These are phyloP conservation scores for Silurus asotus DNA, from an alignment of 2,113 vertebrate species.

Conservation along the genomic window DNA sequence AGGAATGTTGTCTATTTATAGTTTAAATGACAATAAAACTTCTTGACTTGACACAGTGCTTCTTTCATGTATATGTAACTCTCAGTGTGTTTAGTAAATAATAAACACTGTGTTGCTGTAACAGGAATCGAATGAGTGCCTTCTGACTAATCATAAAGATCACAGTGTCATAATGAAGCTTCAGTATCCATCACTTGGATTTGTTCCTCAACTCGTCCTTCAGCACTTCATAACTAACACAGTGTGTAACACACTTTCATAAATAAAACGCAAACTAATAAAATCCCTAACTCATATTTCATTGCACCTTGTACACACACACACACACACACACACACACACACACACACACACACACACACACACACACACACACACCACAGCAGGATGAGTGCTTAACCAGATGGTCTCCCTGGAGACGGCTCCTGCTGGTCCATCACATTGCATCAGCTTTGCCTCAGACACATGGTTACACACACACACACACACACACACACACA, in stretches of 20 bases:
- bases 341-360: neutral
- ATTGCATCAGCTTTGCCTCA: constrained; percentile 35
- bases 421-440: constrained; percentile 37
- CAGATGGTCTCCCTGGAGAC: constrained; percentile 49
- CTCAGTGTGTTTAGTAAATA: neutral
- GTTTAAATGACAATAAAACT: no score
- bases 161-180: neutral
- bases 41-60: no score
- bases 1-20: no score
- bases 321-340: constrained; percentile 2
- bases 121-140: neutral
- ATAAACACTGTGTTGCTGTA: neutral
- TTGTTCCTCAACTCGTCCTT: neutral
- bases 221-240: neutral
- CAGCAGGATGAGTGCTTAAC: constrained; percentile 8
- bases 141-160: neutral
- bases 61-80: no score
- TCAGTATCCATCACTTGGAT: neutral
- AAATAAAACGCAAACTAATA: constrained; percentile 1
- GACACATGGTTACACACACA: constrained; percentile 21
- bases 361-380: neutral
- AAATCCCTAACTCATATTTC: neutral
- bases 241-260: neutral
- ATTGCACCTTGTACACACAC: neutral
- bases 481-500: constrained; percentile 34